These are phyloP conservation scores for Gallirallus australis DNA, from an alignment of 2,797 vertebrate species.

Conservation along the genomic window DNA sequence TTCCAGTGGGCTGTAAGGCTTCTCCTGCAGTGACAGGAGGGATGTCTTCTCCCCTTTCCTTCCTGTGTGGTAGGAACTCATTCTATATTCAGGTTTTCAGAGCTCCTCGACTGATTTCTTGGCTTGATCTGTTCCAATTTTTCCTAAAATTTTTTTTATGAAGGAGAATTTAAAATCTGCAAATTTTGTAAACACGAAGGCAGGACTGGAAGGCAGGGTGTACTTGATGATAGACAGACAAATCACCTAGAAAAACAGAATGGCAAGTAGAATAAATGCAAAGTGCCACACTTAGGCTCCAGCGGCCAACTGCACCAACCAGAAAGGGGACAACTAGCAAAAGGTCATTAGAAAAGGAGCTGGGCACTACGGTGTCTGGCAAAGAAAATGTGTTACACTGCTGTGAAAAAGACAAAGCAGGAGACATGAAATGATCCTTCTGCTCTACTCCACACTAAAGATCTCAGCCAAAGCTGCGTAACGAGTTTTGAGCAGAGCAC, in stretches of 20 bases:
- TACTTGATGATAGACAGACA: background rate
- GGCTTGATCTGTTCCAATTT: background rate
- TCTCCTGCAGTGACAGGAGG: background rate
- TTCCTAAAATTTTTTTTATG: background rate
- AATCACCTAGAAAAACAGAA: conserved; percentile 13
- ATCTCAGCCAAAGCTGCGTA: background rate
- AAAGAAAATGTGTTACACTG: background rate
- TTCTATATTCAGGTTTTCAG: background rate
- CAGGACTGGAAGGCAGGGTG: background rate
- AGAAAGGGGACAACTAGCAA: background rate
- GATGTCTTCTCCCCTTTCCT: background rate
- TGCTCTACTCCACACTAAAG: background rate
- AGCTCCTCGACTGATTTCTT: background rate
- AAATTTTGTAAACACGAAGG: background rate
- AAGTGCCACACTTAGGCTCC: background rate
- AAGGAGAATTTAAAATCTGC: background rate
- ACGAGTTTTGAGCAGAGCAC: background rate
- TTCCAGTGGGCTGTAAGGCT: background rate
- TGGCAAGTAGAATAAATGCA: background rate
- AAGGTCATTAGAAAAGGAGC: background rate
- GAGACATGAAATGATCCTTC: background rate
- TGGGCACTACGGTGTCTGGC: background rate
- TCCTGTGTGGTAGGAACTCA: background rate
- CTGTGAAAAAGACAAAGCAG: background rate
- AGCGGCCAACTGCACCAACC: background rate